phyloP scores from a whole-genome alignment of 35 echinoderm and acorn worm genomes.

The Ophioderma brevispina region DNA sequence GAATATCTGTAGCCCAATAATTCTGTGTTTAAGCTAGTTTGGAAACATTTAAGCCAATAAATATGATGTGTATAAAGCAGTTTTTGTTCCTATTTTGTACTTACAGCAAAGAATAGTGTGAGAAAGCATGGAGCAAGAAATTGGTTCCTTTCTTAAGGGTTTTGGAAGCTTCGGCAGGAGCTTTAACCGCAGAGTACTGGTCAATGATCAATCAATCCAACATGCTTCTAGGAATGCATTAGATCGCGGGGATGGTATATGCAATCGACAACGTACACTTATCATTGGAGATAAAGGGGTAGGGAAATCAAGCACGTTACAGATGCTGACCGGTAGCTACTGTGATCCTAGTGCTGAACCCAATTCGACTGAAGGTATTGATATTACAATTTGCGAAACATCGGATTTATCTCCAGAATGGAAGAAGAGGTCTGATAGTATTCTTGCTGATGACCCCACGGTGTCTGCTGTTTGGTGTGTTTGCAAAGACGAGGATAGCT shows the following conservation, averaged over 20 bases:
- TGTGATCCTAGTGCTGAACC: slow-evolving; percentile 20
- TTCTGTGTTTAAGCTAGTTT: too few species aligned
- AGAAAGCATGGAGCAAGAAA: neutral
- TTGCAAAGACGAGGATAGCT: slow-evolving; percentile 1
- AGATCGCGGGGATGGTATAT: neutral
- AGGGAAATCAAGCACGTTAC: slow-evolving; percentile 21
- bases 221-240: slow-evolving; percentile 6
- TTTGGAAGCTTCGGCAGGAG: slow-evolving; percentile 8
- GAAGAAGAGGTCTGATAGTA: neutral
- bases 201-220: neutral
- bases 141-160: neutral
- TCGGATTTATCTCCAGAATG: neutral
- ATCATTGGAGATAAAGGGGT: slow-evolving; percentile 41
- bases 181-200: neutral
- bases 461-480: slow-evolving; percentile 16
- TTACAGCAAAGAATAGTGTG: too few species aligned
- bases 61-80: too few species aligned
- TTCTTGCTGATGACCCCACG: slow-evolving; percentile 1
- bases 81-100: too few species aligned
- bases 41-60: too few species aligned
- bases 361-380: slow-evolving; percentile 14
- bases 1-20: too few species aligned
- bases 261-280: slow-evolving; percentile 14
- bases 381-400: slow-evolving; percentile 34
- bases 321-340: neutral